phyloP scores from a whole-genome alignment of 2,888 invertebrate species.

The Metopia argyrocephala region DNA sequence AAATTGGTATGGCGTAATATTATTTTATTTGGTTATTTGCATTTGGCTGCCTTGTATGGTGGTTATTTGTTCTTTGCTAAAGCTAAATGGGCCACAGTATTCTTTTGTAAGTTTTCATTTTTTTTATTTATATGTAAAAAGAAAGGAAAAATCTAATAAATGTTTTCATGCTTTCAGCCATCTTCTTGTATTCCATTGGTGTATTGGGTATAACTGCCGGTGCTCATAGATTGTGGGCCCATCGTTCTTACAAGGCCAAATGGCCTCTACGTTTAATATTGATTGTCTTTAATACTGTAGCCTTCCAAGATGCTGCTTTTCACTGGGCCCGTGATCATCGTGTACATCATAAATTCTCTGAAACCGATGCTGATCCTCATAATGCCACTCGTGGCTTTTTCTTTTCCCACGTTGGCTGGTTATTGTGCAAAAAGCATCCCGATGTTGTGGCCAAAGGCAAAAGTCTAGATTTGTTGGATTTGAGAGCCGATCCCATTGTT shows the following conservation, averaged over 20 bases:
- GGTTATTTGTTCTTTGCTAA: constrained; percentile 85
- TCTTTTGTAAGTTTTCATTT: constrained; percentile 83
- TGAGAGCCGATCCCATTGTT: constrained; percentile 89
- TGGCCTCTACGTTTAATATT: constrained; percentile 90
- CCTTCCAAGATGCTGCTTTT: constrained; percentile 90
- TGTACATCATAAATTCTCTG: constrained; percentile 94
- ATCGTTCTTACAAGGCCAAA: constrained; percentile 96
- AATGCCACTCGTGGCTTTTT: constrained; percentile 96
- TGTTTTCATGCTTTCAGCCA: constrained; percentile 80
- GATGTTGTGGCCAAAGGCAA: constrained; percentile 92
- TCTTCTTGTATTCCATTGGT: constrained; percentile 85
- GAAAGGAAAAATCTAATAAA: background rate
- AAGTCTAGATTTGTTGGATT: constrained; percentile 90
- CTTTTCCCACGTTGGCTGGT: constrained; percentile 97
- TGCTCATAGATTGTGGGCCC: constrained; percentile 96
- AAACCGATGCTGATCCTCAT: constrained; percentile 95
- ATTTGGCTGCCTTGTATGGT: constrained; percentile 87
- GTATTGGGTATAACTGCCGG: constrained; percentile 97
- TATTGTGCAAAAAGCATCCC: constrained; percentile 93
- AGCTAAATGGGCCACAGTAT: constrained; percentile 85
- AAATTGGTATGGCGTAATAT: constrained; percentile 91
- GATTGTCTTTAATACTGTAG: constrained; percentile 89
- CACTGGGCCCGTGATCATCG: constrained; percentile 90
- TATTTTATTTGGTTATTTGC: constrained; percentile 85
- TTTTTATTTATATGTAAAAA: background rate